Percentiles rank a stretch among this genome's conserved stretches.
phyloP scores from a whole-genome alignment of 2,797 vertebrate genomes.

The Acanthurus leucopareius region DNA sequence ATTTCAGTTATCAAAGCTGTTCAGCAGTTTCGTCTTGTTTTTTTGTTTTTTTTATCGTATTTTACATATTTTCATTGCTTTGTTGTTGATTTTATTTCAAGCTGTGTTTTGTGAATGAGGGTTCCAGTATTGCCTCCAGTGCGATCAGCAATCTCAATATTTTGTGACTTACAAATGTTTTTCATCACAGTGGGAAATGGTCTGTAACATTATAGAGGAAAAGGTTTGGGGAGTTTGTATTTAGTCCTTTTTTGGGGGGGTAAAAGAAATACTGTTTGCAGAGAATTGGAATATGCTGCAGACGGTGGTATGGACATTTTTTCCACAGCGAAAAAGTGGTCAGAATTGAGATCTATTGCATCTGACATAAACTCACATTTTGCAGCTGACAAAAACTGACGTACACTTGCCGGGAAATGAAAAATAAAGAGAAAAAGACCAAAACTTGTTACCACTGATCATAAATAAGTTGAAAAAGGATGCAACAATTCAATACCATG shows the following conservation, averaged over 20 bases:
- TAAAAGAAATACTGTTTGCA: conserved; percentile 36
- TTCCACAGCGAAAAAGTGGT: conserved; percentile 42
- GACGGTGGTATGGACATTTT: conserved; percentile 5
- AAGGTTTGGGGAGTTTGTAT: conserved; percentile 21
- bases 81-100: conserved; percentile 55
- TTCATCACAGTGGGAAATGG: conserved; percentile 59
- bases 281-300: conserved; percentile 26
- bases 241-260: conserved; percentile 30
- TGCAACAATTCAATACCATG: background rate
- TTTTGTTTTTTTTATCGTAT: background rate
- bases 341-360: conserved; percentile 24
- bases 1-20: conserved; percentile 41
- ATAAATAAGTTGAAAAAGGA: conserved; percentile 1
- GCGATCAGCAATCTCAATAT: conserved; percentile 46
- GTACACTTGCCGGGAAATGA: too few species aligned
- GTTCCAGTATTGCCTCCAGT: conserved; percentile 23
- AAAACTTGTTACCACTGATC: conserved; percentile 7
- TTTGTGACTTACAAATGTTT: conserved; percentile 60
- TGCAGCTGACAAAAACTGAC: conserved; percentile 1
- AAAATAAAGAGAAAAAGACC: conserved; percentile 12
- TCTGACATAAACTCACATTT: conserved; percentile 14
- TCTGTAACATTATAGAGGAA: conserved; percentile 43
- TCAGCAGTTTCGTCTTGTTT: conserved; percentile 6
- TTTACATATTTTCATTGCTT: conserved; percentile 43
- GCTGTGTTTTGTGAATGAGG: conserved; percentile 54